Base-by-base conservation (phyloP, 23 tunicate species). In the Halocynthia aurantium region DNA sequence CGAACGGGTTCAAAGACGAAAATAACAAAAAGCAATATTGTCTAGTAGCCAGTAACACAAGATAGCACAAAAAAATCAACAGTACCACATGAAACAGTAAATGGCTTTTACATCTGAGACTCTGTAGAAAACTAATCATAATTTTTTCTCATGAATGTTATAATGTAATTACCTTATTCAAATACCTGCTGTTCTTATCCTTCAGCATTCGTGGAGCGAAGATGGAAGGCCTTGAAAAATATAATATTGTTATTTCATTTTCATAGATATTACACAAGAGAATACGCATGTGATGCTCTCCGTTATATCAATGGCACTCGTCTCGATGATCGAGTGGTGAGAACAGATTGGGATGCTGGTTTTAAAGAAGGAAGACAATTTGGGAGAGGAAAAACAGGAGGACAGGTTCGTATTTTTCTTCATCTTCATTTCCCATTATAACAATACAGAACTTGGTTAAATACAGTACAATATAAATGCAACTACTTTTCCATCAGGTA, bases 331-430 rank as follows among this genome's bases (percentile, higher is more conserved):
- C 73, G 99, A 64, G 95, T 96, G 75, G 91, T 96, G 53, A 72
- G 99, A 67, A 89, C 96, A 19, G 99, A 96, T 70, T 96, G 96
- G 96, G 99, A 96, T 84, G 93, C 94, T 55, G 99, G 99, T 11
- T 96, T 96, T 73, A 84, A 82, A 62, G 99, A 96, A 73, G 99
- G 99, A 1, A 75, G 99, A 52, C 96, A 96, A 67, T 96, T 61
- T 82, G 99, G 99, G 44, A 60, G 96, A 55, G 96, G 99, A 60
- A 96, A 96, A 80, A 81, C 89, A 67, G 99, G 99, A 8, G 99
- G 99, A 15, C 99, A 92, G 83, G 98, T 92, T 15, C 4, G 72
- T 31, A 31, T 31, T 31, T 60, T 60, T 60, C 64, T 17, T 60
- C 72, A 67, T 12, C 19, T 67, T 0, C 31, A 10, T 67, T 2